Evolutionary conservation across 2,888 invertebrate species (phyloP), one percentile per base, ranked within the genome.

Genomic region (Oscheius sp.): DNA sequence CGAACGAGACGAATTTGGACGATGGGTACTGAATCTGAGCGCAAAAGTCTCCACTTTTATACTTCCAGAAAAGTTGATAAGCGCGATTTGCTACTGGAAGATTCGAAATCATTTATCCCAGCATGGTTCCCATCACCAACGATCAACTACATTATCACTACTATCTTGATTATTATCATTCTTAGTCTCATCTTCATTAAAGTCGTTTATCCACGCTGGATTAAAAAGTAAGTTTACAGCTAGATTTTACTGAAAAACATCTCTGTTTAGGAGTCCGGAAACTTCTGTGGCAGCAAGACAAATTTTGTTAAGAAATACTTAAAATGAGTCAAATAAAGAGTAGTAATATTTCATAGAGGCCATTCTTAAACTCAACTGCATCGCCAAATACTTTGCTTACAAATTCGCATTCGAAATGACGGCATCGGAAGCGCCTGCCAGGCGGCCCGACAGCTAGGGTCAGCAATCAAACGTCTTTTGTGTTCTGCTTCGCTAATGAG

Each of bases 391-490:
- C 31, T 42, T 45, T 45, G 42, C 61, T 61, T 45, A 61, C 61
- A 45, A 61, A 61, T 61, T 61, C 61, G 61, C 39, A 61, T 61
- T 20, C 42, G 61, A 25, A 45, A 61, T 61, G 61, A 61, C 61
- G 45, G 45, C 45, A 61, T 61, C 61, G 61, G 61, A 61, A 61
- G 27, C 45, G 61, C 42, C 61, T 61, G 61, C 61, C 61, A 42
- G 45, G 55, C 55, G 39, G 61, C 29, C 45, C 55, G 33, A 25
- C 42, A 45, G 45, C 61, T 33, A 17, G 58, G 58, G 61, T 42
- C 42, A 27, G 45, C 61, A 61, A 61, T 61, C 61, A 61, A 61
- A 61, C 45, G 61, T 45, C 61, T 61, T 61, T 61, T 61, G 61
- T 61, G 61, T 42, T 25, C 17, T 31, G 61, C 45, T 61, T 42